These are phyloP conservation scores for Apogon talboti DNA, from an alignment of 2,797 vertebrate genomes.

Conservation along the genomic window DNA sequence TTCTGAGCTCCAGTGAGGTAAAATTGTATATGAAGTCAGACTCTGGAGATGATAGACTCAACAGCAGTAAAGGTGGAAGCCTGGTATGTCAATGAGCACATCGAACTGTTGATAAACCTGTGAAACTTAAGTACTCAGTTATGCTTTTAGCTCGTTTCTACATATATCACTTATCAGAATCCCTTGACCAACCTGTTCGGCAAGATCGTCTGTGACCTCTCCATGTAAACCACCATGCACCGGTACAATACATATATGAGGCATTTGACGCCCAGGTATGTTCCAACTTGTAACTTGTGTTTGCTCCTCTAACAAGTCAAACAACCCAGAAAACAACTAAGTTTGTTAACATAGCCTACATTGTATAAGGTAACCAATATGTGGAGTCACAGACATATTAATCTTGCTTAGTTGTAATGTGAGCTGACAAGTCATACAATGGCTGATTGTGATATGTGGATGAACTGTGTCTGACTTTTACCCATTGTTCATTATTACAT, in stretches of 20 bases:
- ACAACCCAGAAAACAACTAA: conserved; percentile 7
- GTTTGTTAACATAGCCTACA: conserved; percentile 1
- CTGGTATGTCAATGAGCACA: not conserved
- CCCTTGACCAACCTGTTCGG: conserved; percentile 39
- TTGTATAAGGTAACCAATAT: conserved; percentile 10
- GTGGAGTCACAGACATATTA: conserved; percentile 16
- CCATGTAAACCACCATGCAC: conserved; percentile 20
- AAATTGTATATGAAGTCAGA: no score
- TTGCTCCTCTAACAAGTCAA: conserved; percentile 26
- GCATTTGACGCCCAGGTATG: conserved; percentile 15
- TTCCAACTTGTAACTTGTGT: conserved; percentile 39
- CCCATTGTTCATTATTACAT: not conserved
- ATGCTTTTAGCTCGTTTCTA: not conserved
- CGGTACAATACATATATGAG: conserved; percentile 33
- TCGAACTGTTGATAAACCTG: no score
- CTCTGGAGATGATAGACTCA: no score
- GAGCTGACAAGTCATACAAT: not conserved
- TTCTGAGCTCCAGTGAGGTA: no score
- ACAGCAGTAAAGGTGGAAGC: not conserved
- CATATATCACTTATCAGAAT: conserved; percentile 42
- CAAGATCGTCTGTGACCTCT: conserved; percentile 14
- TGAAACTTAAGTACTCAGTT: not conserved
- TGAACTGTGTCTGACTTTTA: conserved; percentile 1
- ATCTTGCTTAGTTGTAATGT: conserved; percentile 23
- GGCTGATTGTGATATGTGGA: not conserved